These are phyloP conservation scores for Hemistola chrysoprasaria DNA, from an alignment of 2,888 invertebrate genomes.

Conservation along the genomic window DNA sequence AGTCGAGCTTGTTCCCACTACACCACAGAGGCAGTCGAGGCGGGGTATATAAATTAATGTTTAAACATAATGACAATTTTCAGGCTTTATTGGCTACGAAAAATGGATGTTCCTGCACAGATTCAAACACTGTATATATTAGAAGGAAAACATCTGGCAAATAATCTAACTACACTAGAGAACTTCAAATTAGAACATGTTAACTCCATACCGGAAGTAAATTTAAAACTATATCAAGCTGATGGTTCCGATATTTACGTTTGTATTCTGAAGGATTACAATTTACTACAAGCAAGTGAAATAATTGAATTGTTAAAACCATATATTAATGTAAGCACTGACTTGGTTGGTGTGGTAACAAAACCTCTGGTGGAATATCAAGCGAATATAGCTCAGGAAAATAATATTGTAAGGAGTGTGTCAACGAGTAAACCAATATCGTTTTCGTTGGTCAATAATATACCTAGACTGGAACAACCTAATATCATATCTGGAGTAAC, in stretches of 20 bases:
- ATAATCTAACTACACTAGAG: slow-evolving; percentile 46
- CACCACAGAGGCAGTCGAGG: too few species aligned
- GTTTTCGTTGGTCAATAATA: slow-evolving; percentile 34
- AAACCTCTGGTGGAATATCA: slow-evolving; percentile 68
- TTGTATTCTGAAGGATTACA: slow-evolving; percentile 61
- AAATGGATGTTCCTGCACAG: slow-evolving; percentile 35
- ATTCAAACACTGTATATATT: slow-evolving; percentile 59
- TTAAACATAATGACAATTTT: slow-evolving; percentile 25
- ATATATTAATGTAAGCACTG: slow-evolving; percentile 45
- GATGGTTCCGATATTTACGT: slow-evolving; percentile 47
- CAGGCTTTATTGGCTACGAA: slow-evolving; percentile 57
- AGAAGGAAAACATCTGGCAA: slow-evolving; percentile 65
- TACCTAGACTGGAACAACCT: slow-evolving; percentile 69
- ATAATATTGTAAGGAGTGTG: slow-evolving; percentile 55
- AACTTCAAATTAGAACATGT: slow-evolving; percentile 42
- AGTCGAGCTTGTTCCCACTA: too few species aligned
- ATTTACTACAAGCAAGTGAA: slow-evolving; percentile 61
- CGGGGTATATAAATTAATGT: too few species aligned
- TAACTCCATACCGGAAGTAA: slow-evolving; percentile 51
- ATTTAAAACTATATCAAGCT: slow-evolving; percentile 54
- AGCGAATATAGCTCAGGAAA: slow-evolving; percentile 39
- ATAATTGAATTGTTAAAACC: slow-evolving; percentile 58
- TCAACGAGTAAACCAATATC: slow-evolving; percentile 38
- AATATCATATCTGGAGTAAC: slow-evolving; percentile 72
- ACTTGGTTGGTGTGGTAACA: slow-evolving; percentile 58